phyloP scores from a whole-genome alignment of 1,140 invertebrate species.

The Mactra quadrangularis region DNA sequence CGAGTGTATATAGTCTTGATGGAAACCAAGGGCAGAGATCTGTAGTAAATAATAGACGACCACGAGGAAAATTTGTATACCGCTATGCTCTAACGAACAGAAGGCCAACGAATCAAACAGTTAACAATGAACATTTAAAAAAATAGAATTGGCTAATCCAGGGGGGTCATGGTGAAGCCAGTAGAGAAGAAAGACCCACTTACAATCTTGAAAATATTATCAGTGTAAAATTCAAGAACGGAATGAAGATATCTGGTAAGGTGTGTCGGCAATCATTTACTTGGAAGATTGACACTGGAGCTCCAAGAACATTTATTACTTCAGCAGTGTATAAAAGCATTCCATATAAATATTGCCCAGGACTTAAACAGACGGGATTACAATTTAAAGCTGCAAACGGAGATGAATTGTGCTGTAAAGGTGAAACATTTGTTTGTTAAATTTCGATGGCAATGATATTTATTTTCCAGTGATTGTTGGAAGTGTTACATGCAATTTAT shows the following conservation, averaged over 20 bases:
- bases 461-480: slow-evolving; percentile 61
- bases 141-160: slow-evolving; percentile 49
- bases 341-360: slow-evolving; percentile 37
- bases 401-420: slow-evolving; percentile 7
- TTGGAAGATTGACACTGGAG: slow-evolving; percentile 66
- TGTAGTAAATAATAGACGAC: not conserved
- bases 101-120: not conserved
- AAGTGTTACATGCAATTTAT: slow-evolving; percentile 49
- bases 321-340: slow-evolving; percentile 36
- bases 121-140: not conserved
- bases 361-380: slow-evolving; percentile 25
- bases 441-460: slow-evolving; percentile 46
- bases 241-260: slow-evolving; percentile 56
- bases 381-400: slow-evolving; percentile 49
- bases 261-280: slow-evolving; percentile 34
- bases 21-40: not conserved
- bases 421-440: slow-evolving; percentile 3
- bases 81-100: no score
- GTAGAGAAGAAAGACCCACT: not conserved
- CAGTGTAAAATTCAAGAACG: not conserved
- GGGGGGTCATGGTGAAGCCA: slow-evolving; percentile 1
- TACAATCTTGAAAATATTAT: not conserved
- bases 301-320: slow-evolving; percentile 57
- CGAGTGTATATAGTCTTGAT: not conserved
- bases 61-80: not conserved